Evolutionary conservation across 2,113 vertebrate genomes (phyloP), one percentile per base, ranked within the genome.

Genomic region (Tursiops truncatus): DNA sequence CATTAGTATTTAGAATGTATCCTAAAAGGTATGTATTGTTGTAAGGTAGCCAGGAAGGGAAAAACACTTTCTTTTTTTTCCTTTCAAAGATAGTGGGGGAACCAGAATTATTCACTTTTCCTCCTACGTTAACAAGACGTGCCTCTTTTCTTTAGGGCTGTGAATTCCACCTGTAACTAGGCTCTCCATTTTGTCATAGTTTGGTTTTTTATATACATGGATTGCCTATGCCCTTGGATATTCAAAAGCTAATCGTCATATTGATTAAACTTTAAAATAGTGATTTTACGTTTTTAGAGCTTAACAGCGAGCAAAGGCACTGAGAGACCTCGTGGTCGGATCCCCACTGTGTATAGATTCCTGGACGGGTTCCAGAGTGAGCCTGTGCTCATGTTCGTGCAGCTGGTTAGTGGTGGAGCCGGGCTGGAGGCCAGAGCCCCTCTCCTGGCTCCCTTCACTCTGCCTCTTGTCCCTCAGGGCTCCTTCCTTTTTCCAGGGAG

Each of bases 281-380:
- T 58, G 47, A 70, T 15, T 68, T 68, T 28, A n/a, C 8, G 31
- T 53, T 76, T 95, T 91, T 50, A 79, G 81, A 94, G 60, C 76
- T 87, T 82, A 38, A 36, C 28, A 25, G 50, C 67, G 38, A 87
- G 28, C 71, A 60, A 28, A 28, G 76, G 70, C 23, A 44, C 96
- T 79, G 26, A 62, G 91, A 93, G 79, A 33, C 20, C 28, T 28
- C 0, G 3, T 1, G 8, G 18, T 53, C 13, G 2, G 47, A 8
- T 20, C 70, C 26, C 17, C 15, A 0, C 15, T 50, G 1, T 18
- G 38, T 38, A 0, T 50, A n/a, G 63, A 13, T 28, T 3, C 38
- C 17, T 9, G 8, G 25, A 1, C 2, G 8, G 71, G 50, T 84
- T 91, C 26, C 6, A 3, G 65, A 81, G 65, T 0, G 12, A 58